Conservation (phyloP, 2,888 invertebrate species). For the Abrostola triplasia region DNA sequence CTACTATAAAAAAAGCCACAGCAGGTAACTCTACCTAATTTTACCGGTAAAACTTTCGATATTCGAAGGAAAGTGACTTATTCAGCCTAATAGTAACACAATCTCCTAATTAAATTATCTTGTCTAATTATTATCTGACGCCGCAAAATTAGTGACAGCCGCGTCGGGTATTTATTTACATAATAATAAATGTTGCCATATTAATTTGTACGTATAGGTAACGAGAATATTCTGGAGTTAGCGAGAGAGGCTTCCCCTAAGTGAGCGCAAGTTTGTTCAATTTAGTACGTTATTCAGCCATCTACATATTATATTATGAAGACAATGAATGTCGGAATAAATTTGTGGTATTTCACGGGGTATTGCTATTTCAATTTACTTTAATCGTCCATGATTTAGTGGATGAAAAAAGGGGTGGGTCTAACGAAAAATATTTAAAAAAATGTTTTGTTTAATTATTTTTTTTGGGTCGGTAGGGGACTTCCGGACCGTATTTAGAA, state of each 20-base stretch:
- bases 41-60: slow-evolving; percentile 15
- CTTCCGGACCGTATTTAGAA: too few relatives aligned
- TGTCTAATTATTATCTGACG: slow-evolving; percentile 43
- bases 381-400: slow-evolving; percentile 18
- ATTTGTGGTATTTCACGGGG: slow-evolving; percentile 31
- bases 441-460: not conserved
- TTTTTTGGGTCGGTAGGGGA: too few relatives aligned
- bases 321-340: slow-evolving; percentile 37
- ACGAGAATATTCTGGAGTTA: slow-evolving; percentile 49
- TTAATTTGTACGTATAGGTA: slow-evolving; percentile 58
- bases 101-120: slow-evolving; percentile 38
- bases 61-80: slow-evolving; percentile 7
- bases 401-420: not conserved
- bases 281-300: slow-evolving; percentile 40
- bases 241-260: slow-evolving; percentile 30
- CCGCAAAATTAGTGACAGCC: slow-evolving; percentile 40
- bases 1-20: too few relatives aligned
- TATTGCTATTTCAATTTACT: slow-evolving; percentile 31
- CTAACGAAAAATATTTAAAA: not conserved
- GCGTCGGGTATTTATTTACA: slow-evolving; percentile 60
- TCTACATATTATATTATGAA: slow-evolving; percentile 46
- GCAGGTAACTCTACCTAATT: too few relatives aligned
- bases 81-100: slow-evolving; percentile 22
- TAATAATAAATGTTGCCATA: slow-evolving; percentile 57
- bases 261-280: slow-evolving; percentile 50